Base-by-base conservation (phyloP, 2,888 invertebrate species). In the Patella pellucida region DNA sequence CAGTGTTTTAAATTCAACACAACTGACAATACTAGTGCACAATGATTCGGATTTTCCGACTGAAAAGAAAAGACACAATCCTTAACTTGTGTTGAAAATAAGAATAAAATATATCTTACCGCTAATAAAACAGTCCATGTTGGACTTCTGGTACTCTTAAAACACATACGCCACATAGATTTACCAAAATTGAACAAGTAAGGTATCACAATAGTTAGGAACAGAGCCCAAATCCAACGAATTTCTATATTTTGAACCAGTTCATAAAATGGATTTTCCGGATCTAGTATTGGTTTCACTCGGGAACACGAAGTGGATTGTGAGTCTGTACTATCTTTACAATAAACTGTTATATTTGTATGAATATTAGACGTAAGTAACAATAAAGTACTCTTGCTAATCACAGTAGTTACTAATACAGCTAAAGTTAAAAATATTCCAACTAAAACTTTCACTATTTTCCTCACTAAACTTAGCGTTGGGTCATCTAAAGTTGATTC, bases 401-500 rank as follows among this genome's bases (percentile, higher is more conserved):
- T 92, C 80, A 97, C 96, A 69, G 96, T 96, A 76, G 95, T 95
- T 7, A 93, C 94, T 85, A 97, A 93, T 80, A 97, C 96, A 86
- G 95, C 94, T 71, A 95, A 90, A 90, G 97, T 97, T 76, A 97
- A 96, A 83, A 96, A 91, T 83, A 96, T 92, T 91, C 97, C 97
- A 23, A 96, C 96, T 85, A 95, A 89, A 79, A 96, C 85, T 83
- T 91, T 90, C 31, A 87, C 73, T 23, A 87, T 76, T 77, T 87
- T 87, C 12, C 81, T 76, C 56, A 84, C 77, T 5, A 80, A 72
- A 70, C 79, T 84, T 67, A 83, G 79, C 15, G 79, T 82, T n/a
- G 81, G 80, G 71, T 84, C 85, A 71, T 85, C 84, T 11, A 85
- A 73, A 5, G 82, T 76, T 3, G 76, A 75, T 41, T 82, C 77